These are phyloP conservation scores for Anarsia innoxiella DNA, from an alignment of 2,888 invertebrate species.

Conservation along the genomic window DNA sequence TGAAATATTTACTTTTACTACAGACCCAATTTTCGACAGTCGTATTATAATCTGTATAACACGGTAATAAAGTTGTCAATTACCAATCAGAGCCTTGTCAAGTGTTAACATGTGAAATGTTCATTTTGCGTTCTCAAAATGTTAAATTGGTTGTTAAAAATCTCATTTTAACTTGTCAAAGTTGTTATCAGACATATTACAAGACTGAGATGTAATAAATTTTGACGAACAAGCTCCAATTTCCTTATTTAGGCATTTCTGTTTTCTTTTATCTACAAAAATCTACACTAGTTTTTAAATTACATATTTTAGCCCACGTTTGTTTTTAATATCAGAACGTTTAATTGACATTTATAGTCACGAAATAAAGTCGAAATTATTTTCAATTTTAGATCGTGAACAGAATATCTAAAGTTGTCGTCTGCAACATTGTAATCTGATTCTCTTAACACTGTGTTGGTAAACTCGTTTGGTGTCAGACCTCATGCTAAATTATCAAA, in stretches of 20 bases:
- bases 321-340: too few species aligned
- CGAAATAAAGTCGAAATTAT: slow-evolving; percentile 14
- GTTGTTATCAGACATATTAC: neutral
- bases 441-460: slow-evolving; percentile 38
- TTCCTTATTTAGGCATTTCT: slow-evolving; percentile 12
- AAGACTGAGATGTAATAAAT: neutral
- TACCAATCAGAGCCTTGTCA: slow-evolving; percentile 35
- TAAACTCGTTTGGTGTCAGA: slow-evolving; percentile 37
- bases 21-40: too few species aligned
- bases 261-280: slow-evolving; percentile 20
- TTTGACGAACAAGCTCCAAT: neutral
- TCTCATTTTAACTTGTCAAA: slow-evolving; percentile 18
- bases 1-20: too few species aligned
- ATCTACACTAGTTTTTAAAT: slow-evolving; percentile 17
- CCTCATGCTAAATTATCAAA: slow-evolving; percentile 62
- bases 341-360: too few species aligned
- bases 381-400: slow-evolving; percentile 4
- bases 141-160: slow-evolving; percentile 20
- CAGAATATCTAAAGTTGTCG: slow-evolving; percentile 21
- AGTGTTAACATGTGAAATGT: slow-evolving; percentile 21
- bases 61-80: slow-evolving; percentile 43
- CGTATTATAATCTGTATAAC: too few species aligned
- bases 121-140: slow-evolving; percentile 21
- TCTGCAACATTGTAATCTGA: slow-evolving; percentile 36
- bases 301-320: too few species aligned